Conservation (phyloP, 2,113 vertebrate genomes). For the Shinisaurus crocodilurus region DNA sequence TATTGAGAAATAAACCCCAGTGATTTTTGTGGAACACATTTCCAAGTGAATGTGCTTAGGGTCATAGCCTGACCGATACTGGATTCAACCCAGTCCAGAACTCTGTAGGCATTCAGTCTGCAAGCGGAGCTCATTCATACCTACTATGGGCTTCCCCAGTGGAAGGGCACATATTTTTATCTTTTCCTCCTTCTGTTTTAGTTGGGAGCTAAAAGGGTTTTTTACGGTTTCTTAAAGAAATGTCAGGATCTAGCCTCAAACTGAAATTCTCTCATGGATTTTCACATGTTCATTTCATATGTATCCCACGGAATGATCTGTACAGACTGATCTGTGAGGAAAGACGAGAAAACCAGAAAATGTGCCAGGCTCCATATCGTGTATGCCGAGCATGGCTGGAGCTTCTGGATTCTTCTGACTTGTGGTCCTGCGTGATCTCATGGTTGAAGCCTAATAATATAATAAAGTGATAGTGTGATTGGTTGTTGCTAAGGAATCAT, state of each 20-base stretch:
- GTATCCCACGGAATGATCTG: background rate
- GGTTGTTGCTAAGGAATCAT: constrained; percentile 47
- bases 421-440: background rate
- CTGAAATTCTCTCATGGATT: background rate
- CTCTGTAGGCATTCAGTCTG: background rate
- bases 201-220: background rate
- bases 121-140: background rate
- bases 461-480: background rate
- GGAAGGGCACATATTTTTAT: background rate
- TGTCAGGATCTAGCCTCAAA: background rate
- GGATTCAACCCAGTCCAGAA: background rate
- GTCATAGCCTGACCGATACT: background rate
- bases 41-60: background rate
- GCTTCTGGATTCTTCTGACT: background rate
- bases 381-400: background rate
- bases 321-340: background rate
- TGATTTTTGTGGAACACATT: background rate
- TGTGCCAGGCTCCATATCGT: background rate
- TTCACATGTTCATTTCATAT: background rate
- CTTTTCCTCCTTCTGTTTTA: background rate
- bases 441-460: background rate
- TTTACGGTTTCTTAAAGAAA: background rate
- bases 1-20: background rate
- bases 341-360: background rate
- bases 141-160: background rate